Base-by-base conservation (phyloP, 1,140 invertebrate genomes). In the Helicoverpa armigera region DNA sequence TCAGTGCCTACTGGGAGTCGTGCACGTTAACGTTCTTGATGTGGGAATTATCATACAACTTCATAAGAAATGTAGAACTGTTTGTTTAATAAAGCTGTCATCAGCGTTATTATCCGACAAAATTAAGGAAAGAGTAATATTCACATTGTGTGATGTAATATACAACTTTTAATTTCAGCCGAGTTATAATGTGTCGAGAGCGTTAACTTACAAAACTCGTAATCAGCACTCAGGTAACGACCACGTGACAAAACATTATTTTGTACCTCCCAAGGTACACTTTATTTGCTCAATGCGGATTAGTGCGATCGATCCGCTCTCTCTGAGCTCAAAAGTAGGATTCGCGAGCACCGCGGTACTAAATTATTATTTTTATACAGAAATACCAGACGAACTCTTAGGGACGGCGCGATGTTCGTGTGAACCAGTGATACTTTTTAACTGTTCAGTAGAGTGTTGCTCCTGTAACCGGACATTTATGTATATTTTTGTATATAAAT, bases 401-500 rank as follows among this genome's bases (percentile, higher is more conserved):
- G 48, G 75, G 60, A 53, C 75, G 81, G 78, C 77, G 83, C 81
- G 79, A 60, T 61, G 58, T 79, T 85, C 69, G 79, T 76, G 81
- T 61, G 72, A 83, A 78, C 85, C 85, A 80, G 86, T 85, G 85
- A 85, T 84, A 86, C 81, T 86, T 83, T 35, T 72, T 53, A 81
- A 82, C 76, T 67, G 79, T 81, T 80, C 65, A 58, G 75, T 79
- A 77, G 72, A 74, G 79, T 81, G 79, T 85, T 82, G 83, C 85
- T 84, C 79, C 83, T 83, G 83, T 85, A 83, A 89, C 86, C 83
- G 81, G 84, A 90, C 91, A 90, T 90, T 92, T 92, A 92, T 94
- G 92, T 94, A 94, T 94, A 94, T 94, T 93, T 93, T 94, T 94
- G 92, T 94, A 94, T 93, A 94, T 94, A 94, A 91, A 90, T 91